These are phyloP conservation scores for Coregonus ussuriensis DNA, from an alignment of 2,797 vertebrate genomes.

Conservation along the genomic window DNA sequence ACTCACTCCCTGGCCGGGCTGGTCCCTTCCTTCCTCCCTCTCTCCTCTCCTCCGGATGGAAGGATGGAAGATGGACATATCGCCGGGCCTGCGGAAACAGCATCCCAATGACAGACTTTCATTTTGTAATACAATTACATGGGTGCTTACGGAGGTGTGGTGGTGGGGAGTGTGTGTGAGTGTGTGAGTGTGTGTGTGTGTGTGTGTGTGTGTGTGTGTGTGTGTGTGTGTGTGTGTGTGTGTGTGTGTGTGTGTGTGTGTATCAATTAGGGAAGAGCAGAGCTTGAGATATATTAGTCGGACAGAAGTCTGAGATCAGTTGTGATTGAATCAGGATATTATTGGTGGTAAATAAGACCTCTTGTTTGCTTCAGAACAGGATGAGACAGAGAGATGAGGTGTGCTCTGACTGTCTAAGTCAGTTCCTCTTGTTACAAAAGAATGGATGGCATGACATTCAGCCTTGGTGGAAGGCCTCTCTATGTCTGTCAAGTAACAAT, in stretches of 20 bases:
- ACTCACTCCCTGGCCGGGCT: too few species aligned
- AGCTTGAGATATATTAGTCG: slow-evolving; percentile 82
- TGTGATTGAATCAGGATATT: slow-evolving; percentile 85
- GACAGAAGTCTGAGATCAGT: slow-evolving; percentile 83
- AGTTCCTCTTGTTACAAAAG: slow-evolving; percentile 64
- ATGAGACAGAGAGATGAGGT: slow-evolving; percentile 58
- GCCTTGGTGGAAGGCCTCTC: too few species aligned
- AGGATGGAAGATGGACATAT: slow-evolving; percentile 73
- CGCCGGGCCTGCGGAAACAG: slow-evolving; percentile 66
- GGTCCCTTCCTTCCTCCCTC: slow-evolving; percentile 15
- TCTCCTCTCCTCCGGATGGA: slow-evolving; percentile 36
- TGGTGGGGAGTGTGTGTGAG: slow-evolving; percentile 18
- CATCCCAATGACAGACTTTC: slow-evolving; percentile 89
- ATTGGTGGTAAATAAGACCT: slow-evolving; percentile 78
- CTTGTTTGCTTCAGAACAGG: slow-evolving; percentile 61
- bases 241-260: slow-evolving; percentile 32
- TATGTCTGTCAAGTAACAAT: too few species aligned
- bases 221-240: slow-evolving; percentile 28
- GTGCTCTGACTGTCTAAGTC: slow-evolving; percentile 65
- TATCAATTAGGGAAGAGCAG: slow-evolving; percentile 87
- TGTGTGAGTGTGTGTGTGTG: slow-evolving; percentile 30
- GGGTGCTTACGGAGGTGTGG: slow-evolving; percentile 36
- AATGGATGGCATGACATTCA: slow-evolving; percentile 45
- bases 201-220: slow-evolving; percentile 19
- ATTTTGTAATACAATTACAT: slow-evolving; percentile 86